Evolutionary conservation across 2,888 invertebrate genomes (phyloP), one percentile per base, ranked within the genome.

Genomic region (Polyommatus icarus): DNA sequence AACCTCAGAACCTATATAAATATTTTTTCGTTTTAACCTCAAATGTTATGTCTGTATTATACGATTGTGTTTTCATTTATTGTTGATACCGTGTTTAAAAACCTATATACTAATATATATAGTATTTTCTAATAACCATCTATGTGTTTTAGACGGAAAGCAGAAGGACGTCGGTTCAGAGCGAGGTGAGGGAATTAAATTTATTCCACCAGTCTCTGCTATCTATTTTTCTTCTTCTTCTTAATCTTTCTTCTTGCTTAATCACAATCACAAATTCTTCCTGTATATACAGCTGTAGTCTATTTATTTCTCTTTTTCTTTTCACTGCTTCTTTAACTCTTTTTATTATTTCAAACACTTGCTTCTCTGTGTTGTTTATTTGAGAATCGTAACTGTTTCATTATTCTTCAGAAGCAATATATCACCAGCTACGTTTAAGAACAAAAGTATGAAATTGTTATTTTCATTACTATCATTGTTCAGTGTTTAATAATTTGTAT

Each of bases 101-200:
- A 29, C 10, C 29, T 15, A 36, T 73, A 73, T 77, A 29, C 73
- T 77, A 73, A 73, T 40, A 18, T 18, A 73, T 71, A 29, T 12
- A 71, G 8, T 20, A 75, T 46, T 54, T 78, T 36, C 20, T 36
- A n/a, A 61, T 18, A 61, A n/a, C 46, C 78, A 50, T 59, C 18
- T 78, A 78, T 80, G 24, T 32, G 32, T 77, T 78, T 77, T 87
- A 92, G 92, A 88, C 88, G 76, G 92, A 91, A 84, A 92, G 92
- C 87, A 86, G 92, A 82, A 88, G 92, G 76, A 91, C 91, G 32
- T 92, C 92, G 0, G 79, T 91, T 57, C 90, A 90, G 81, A 90
- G 82, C 79, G 92, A 92, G 90, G 92, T 92, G 84, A 81, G 59
- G 24, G 46, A 40, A 54, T 71, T 8, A 24, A 18, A 71, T 18